These are phyloP conservation scores for Pyxicephalus adspersus DNA, from an alignment of 2,113 vertebrate genomes.

Conservation along the genomic window DNA sequence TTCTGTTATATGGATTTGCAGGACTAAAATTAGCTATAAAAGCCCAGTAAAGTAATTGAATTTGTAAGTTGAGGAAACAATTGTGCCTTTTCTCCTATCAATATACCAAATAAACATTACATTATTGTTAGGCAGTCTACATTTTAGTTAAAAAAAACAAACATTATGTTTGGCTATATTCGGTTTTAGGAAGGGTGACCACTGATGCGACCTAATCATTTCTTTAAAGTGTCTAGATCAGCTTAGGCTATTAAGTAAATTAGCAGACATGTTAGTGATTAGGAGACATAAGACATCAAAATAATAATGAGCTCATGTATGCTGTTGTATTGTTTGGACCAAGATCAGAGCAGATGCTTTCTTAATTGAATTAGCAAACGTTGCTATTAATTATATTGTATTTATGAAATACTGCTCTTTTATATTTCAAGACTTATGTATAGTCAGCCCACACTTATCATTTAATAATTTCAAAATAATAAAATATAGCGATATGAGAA, in stretches of 20 bases:
- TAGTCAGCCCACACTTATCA: background rate
- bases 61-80: no score
- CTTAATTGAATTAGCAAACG: background rate
- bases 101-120: no score
- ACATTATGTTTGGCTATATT: no score
- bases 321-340: background rate
- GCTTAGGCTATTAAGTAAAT: conserved; percentile 23
- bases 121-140: no score
- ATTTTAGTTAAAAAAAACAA: no score
- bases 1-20: no score
- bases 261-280: conserved; percentile 30
- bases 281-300: conserved; percentile 28
- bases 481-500: background rate
- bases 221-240: conserved; percentile 32
- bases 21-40: no score
- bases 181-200: no score
- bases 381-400: background rate
- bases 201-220: conserved; percentile 16
- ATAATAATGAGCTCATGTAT: conserved; percentile 39
- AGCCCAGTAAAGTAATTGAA: no score
- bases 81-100: no score
- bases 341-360: background rate
- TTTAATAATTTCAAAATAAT: background rate
- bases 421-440: background rate
- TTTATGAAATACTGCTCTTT: background rate